Evolutionary conservation across 2,888 invertebrate genomes (phyloP).

Genomic region (Sisyra nigra): DNA sequence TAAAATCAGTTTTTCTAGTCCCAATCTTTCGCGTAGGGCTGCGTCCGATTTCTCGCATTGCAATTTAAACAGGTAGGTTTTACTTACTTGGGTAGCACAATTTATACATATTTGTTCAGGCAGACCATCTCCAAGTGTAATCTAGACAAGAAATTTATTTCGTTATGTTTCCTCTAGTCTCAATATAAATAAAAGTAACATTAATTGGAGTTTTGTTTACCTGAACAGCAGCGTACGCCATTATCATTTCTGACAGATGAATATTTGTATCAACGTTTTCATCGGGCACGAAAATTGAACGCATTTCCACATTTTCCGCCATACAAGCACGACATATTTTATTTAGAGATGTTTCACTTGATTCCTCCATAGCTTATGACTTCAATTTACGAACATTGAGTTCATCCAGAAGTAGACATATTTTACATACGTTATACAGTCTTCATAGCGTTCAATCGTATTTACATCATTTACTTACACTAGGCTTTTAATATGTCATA

Average conservation of each 20-base stretch:
- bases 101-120: conserved; percentile 40
- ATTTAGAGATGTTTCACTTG: conserved; percentile 10
- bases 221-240: conserved; percentile 24
- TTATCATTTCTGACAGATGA: conserved; percentile 27
- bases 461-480: background rate
- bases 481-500: no score
- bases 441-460: background rate
- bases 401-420: conserved; percentile 1
- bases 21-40: conserved; percentile 21
- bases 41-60: conserved; percentile 30
- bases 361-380: conserved; percentile 4
- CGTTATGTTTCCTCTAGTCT: background rate
- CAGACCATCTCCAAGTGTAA: conserved; percentile 34
- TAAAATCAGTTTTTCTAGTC: conserved; percentile 10
- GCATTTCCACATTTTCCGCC: conserved; percentile 22
- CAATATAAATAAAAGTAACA: conserved; percentile 7
- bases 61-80: conserved; percentile 31
- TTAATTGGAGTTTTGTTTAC: conserved; percentile 16
- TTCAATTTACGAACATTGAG: background rate
- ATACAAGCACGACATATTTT: conserved; percentile 25
- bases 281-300: conserved; percentile 23
- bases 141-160: conserved; percentile 16
- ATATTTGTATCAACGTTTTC: conserved; percentile 19
- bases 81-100: conserved; percentile 33
- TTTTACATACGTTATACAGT: conserved; percentile 2